Base-by-base conservation (phyloP, 2,888 invertebrate species). In the Melanophora roralis region DNA sequence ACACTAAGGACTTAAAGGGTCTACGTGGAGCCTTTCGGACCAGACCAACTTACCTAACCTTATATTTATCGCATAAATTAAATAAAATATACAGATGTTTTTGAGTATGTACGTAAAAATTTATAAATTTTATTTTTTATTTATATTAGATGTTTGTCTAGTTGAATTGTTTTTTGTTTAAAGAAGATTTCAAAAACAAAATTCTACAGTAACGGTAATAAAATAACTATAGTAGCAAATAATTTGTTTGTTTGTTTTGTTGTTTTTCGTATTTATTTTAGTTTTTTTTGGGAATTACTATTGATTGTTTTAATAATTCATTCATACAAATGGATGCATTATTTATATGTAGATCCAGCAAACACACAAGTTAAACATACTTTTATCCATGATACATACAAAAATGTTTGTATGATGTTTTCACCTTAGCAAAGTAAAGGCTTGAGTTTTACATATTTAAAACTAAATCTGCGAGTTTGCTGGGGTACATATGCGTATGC, bases 131-230 rank as follows among this genome's bases (percentile, higher is more conserved):
- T 45, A 36, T 62, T 55, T 64, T 74, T 69, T 64, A 53, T 64
- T 47, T 62, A 1, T 34, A 49, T 59, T 68, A 34, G 12, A 23
- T 69, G 43, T 11, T 36, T 45, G 3, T 40, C 27, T 53, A 53
- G 12, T 19, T 32, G 40, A 34, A 21, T 51, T 14, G 49, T 9
- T 12, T 59, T n/a, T 53, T 38, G 27, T 55, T 14, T 40, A 9
- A 67, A 60, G 51, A 49, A 45, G 40, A 4, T 67, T 59, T 34
- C 14, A 49, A 65, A 27, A 64, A 64, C 40, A 74, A 53, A 45
- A 47, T 49, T 43, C 72, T 64, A 72, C 76, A 80, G 78, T 81
- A 81, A 81, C 81, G 77, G 77, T 73, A 76, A 81, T 72, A 76
- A 78, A 72, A 57, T 53, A 43, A 68, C 59, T 43, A 23, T 75